Conservation (phyloP, 1,140 invertebrate species). For the Drosophila bocqueti region DNA sequence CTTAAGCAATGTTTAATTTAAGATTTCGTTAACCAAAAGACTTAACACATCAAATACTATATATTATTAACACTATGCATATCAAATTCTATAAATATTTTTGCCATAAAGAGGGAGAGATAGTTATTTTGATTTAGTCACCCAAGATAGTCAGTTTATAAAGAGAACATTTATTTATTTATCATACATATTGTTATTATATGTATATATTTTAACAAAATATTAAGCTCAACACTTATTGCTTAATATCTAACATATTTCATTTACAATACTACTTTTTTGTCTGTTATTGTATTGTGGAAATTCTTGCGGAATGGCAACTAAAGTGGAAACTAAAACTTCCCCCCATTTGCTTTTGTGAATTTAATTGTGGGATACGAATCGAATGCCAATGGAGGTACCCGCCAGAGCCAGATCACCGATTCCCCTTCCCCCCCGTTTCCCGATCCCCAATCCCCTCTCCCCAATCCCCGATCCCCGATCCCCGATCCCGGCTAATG, state of each 20-base stretch:
- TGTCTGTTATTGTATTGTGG: constrained; percentile 2
- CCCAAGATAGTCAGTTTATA: too few species aligned
- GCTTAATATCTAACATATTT: not conserved
- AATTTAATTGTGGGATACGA: constrained; percentile 29
- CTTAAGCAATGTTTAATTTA: not conserved
- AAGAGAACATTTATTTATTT: too few species aligned
- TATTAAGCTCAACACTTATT: too few species aligned
- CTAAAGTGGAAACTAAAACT: constrained; percentile 29
- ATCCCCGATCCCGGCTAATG: constrained; percentile 8
- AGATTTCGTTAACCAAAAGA: too few species aligned
- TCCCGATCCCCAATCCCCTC: not conserved
- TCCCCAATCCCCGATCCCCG: not conserved
- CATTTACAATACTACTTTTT: not conserved
- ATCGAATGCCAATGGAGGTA: constrained; percentile 29
- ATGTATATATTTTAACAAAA: too few species aligned
- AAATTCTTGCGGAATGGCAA: constrained; percentile 22
- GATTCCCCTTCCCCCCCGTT: not conserved
- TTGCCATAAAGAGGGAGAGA: too few species aligned
- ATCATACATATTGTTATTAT: too few species aligned
- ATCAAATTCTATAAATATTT: too few species aligned
- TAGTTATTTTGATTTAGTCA: too few species aligned
- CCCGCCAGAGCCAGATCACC: not conserved
- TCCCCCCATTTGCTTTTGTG: constrained; percentile 10
- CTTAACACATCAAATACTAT: too few species aligned
- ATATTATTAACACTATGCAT: too few species aligned